These are phyloP conservation scores for Microctenopoma lineatum DNA, from an alignment of 2,797 vertebrate genomes.

Conservation along the genomic window DNA sequence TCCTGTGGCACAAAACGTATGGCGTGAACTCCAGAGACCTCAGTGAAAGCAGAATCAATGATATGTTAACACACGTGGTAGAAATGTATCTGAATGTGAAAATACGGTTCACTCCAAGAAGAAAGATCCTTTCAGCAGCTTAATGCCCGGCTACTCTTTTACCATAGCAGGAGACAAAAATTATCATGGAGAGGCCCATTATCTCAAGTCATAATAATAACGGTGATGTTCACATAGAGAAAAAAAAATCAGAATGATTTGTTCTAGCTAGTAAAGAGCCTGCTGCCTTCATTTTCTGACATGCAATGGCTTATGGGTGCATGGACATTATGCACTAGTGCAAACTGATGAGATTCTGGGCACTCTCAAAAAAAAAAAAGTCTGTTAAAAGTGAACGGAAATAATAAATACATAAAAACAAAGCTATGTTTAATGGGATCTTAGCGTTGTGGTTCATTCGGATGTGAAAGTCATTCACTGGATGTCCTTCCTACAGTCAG, in stretches of 20 bases:
- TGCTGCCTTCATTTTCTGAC: conserved; percentile 57
- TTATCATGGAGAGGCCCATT: conserved; percentile 37
- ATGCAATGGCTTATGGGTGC: conserved; percentile 56
- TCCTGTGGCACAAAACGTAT: conserved; percentile 56
- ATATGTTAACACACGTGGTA: conserved; percentile 16
- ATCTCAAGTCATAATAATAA: conserved; percentile 12
- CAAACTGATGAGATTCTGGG: conserved; percentile 52
- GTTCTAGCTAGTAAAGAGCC: conserved; percentile 32
- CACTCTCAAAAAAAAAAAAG: conserved; percentile 49
- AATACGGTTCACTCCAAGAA: conserved; percentile 11
- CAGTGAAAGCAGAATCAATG: conserved; percentile 23
- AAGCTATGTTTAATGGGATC: conserved; percentile 47
- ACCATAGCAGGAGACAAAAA: conserved; percentile 28
- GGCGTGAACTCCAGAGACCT: conserved; percentile 14
- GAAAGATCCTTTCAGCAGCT: conserved; percentile 5
- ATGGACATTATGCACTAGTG: conserved; percentile 46
- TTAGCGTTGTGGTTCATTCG: conserved; percentile 51
- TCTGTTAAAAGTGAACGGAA: conserved; percentile 59
- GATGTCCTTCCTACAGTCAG: conserved; percentile 36
- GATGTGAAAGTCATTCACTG: conserved; percentile 39
- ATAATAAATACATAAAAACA: conserved; percentile 68
- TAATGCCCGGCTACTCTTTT: conserved; percentile 13
- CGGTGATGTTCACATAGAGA: conserved; percentile 29
- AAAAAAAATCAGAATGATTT: conserved; percentile 12
- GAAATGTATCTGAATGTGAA: conserved; percentile 14